A percentile compares a stretch with the other conserved stretches of the same genome.
phyloP scores from a whole-genome alignment of 2,113 vertebrate species.

The Morone saxatilis region DNA sequence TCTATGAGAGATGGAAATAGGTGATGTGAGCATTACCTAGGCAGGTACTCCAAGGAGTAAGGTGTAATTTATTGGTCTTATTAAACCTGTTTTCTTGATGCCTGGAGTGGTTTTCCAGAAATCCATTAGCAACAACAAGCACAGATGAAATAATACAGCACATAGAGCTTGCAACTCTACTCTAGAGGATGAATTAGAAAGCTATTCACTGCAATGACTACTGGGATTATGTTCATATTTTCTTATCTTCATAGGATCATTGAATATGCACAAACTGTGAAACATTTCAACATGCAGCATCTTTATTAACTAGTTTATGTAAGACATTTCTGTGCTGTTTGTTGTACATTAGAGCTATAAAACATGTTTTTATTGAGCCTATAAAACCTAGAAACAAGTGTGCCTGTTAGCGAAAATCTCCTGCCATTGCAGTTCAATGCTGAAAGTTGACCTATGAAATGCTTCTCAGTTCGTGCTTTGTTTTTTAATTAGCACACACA shows the following conservation, averaged over 20 bases:
- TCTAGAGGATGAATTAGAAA: background rate
- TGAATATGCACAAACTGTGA: background rate
- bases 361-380: conserved; percentile 25
- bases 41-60: background rate
- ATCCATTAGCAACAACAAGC: conserved; percentile 3
- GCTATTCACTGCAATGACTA: background rate
- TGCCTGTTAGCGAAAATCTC: conserved; percentile 21
- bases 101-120: background rate
- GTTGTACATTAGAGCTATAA: background rate
- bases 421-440: conserved; percentile 23
- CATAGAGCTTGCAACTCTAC: background rate
- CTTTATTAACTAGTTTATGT: background rate
- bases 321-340: background rate
- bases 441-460: conserved; percentile 55
- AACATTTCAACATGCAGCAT: background rate
- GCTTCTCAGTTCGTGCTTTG: conserved; percentile 22
- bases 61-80: background rate
- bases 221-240: conserved; percentile 1
- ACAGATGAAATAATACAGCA: background rate
- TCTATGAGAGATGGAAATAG: background rate
- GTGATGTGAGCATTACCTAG: background rate
- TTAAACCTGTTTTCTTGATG: background rate
- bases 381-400: conserved; percentile 27
- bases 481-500: conserved; percentile 53
- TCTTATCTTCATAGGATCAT: background rate